Percentiles rank a stretch among this genome's conserved stretches.
Conservation (phyloP, 2,113 vertebrate species). For the Cepphus grylle region DNA sequence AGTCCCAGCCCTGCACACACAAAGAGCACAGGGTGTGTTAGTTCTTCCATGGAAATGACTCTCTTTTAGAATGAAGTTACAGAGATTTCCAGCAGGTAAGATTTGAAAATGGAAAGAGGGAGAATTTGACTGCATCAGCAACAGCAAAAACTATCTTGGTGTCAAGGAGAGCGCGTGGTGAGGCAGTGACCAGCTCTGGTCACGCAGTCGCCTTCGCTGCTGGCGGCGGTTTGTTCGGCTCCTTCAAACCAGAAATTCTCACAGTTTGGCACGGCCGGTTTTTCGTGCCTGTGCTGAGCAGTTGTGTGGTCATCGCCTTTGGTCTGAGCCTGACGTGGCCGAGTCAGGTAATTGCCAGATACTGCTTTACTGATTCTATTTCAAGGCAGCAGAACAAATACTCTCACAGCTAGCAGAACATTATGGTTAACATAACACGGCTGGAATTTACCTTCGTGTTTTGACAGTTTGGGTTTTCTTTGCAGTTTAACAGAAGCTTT, state of each 20-base stretch:
- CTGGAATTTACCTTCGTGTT: constrained; percentile 16
- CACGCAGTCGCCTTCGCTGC: background rate
- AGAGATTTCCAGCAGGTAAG: background rate
- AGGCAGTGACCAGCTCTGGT: background rate
- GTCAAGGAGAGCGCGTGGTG: background rate
- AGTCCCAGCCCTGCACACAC: background rate
- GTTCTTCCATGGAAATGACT: background rate
- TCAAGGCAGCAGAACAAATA: background rate
- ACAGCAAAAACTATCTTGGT: background rate
- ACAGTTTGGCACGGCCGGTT: background rate
- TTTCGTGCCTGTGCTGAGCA: background rate
- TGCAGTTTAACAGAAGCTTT: constrained; percentile 5
- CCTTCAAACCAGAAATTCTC: background rate
- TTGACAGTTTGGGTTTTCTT: background rate
- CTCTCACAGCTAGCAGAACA: background rate
- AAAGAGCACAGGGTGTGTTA: background rate
- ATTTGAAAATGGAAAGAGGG: background rate
- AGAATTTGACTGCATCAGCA: background rate
- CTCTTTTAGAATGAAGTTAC: background rate
- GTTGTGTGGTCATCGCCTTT: background rate
- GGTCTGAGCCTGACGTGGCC: background rate
- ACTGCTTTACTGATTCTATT: background rate
- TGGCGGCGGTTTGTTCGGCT: background rate
- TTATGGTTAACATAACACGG: background rate
- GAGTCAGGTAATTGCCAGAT: background rate